Conservation (phyloP, 2,888 invertebrate species). For the Morpho achilles region DNA sequence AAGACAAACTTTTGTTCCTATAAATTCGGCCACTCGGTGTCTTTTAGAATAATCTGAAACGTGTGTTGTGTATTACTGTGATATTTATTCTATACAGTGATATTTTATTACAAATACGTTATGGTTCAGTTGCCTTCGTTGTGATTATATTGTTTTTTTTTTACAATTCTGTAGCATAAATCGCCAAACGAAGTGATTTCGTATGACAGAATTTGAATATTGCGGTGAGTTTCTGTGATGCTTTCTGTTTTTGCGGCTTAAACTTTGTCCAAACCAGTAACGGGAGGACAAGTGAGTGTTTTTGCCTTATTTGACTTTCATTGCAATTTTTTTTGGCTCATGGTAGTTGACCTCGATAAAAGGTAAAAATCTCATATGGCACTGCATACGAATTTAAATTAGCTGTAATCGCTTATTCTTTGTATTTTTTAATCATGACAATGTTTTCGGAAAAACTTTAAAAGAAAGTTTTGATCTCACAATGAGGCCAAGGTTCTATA, state of each 20-base stretch:
- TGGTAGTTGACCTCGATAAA: conserved; percentile 44
- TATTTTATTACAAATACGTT: conserved; percentile 1
- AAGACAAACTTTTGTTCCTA: conserved; percentile 22
- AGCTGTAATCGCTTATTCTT: not conserved
- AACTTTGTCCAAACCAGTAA: conserved; percentile 24
- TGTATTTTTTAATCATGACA: not conserved
- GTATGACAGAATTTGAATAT: conserved; percentile 13
- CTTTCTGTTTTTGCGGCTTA: conserved; percentile 12
- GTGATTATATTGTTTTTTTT: conserved; percentile 26
- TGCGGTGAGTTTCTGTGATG: conserved; percentile 28
- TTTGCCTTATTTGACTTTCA: conserved; percentile 45
- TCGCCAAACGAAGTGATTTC: conserved; percentile 9
- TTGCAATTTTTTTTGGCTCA: conserved; percentile 49
- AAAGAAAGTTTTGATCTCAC: not conserved
- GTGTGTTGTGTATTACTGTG: conserved; percentile 49
- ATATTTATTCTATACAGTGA: conserved; percentile 29
- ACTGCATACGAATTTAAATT: conserved; percentile 10
- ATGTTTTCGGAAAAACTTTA: not conserved
- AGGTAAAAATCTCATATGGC: conserved; percentile 19
- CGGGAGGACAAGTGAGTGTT: conserved; percentile 25
- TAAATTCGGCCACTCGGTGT: not conserved
- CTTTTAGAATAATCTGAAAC: not conserved
- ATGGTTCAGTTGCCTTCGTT: conserved; percentile 14
- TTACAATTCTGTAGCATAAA: conserved; percentile 9
- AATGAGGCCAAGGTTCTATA: no score